Evolutionary conservation across 2,888 invertebrate genomes (phyloP).

Genomic region (Tanypteryx hageni): DNA sequence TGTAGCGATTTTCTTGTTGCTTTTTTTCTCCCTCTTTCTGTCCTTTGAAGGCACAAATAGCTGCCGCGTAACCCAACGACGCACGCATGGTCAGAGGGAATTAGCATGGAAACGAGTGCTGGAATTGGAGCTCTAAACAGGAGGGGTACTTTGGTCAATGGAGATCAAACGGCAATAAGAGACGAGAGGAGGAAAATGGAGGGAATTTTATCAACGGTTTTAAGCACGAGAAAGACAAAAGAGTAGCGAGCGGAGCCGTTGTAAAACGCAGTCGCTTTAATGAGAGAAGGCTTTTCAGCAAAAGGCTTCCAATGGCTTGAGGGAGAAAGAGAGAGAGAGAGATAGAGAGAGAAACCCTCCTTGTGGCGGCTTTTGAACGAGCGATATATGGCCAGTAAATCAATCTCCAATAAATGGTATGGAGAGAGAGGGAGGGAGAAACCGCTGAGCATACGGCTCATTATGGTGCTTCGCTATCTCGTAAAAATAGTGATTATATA

Average conservation of each 20-base stretch:
- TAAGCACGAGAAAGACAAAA: slow-evolving; percentile 35
- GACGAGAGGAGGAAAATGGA: slow-evolving; percentile 27
- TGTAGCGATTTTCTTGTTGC: slow-evolving; percentile 28
- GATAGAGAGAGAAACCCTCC: neutral
- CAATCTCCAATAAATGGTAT: slow-evolving; percentile 18
- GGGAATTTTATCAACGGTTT: slow-evolving; percentile 35
- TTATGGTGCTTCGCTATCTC: slow-evolving; percentile 20
- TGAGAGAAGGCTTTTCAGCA: slow-evolving; percentile 32
- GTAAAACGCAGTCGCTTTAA: slow-evolving; percentile 32
- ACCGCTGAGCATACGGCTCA: slow-evolving; percentile 11
- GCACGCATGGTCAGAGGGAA: slow-evolving; percentile 28
- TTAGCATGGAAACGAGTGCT: slow-evolving; percentile 32
- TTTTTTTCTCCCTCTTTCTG: neutral
- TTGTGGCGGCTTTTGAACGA: slow-evolving; percentile 24
- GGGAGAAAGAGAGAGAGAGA: neutral
- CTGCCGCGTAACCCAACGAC: slow-evolving; percentile 25
- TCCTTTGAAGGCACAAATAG: slow-evolving; percentile 1
- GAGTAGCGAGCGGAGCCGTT: slow-evolving; percentile 18
- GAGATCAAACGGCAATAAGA: slow-evolving; percentile 35
- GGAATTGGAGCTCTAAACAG: slow-evolving; percentile 32
- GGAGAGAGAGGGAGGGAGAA: neutral
- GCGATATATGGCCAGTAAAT: slow-evolving; percentile 21
- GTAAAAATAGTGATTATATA: neutral
- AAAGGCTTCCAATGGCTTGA: neutral
- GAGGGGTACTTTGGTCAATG: slow-evolving; percentile 35